Conservation (phyloP, 2,888 invertebrate genomes). For the Cantharis nigra region DNA sequence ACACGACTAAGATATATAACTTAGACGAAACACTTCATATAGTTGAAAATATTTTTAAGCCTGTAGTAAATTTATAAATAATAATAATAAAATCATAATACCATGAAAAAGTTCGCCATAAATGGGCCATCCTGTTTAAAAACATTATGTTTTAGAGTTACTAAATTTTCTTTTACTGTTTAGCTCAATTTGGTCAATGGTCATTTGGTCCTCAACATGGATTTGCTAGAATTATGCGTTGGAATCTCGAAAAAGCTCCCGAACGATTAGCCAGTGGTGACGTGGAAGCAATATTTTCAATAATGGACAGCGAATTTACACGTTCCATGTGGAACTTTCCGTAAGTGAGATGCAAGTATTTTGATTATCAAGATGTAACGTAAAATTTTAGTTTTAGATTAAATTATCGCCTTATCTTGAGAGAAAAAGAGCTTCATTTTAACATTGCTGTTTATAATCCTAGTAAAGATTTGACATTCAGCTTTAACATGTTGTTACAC, state of each 20-base stretch:
- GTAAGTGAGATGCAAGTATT: slow-evolving; percentile 59
- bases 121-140: neutral
- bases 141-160: neutral
- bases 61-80: too few species aligned
- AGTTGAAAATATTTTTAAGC: too few species aligned
- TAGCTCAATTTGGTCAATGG: slow-evolving; percentile 96
- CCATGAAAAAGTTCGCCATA: neutral
- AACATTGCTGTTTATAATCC: slow-evolving; percentile 94
- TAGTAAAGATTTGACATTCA: slow-evolving; percentile 87
- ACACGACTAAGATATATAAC: too few species aligned
- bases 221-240: slow-evolving; percentile 90
- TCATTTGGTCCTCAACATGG: slow-evolving; percentile 95
- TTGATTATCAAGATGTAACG: slow-evolving; percentile 5
- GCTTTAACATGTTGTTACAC: slow-evolving; percentile 90
- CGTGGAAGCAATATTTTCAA: slow-evolving; percentile 88
- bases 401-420: slow-evolving; percentile 87
- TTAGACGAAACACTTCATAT: too few species aligned
- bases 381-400: slow-evolving; percentile 75
- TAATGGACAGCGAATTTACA: slow-evolving; percentile 92
- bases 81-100: neutral
- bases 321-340: slow-evolving; percentile 93
- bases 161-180: slow-evolving; percentile 27
- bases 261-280: slow-evolving; percentile 88
- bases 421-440: slow-evolving; percentile 90
- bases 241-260: slow-evolving; percentile 89